phyloP scores from a whole-genome alignment of 2,113 vertebrate species.

The Amazona guildingii region DNA sequence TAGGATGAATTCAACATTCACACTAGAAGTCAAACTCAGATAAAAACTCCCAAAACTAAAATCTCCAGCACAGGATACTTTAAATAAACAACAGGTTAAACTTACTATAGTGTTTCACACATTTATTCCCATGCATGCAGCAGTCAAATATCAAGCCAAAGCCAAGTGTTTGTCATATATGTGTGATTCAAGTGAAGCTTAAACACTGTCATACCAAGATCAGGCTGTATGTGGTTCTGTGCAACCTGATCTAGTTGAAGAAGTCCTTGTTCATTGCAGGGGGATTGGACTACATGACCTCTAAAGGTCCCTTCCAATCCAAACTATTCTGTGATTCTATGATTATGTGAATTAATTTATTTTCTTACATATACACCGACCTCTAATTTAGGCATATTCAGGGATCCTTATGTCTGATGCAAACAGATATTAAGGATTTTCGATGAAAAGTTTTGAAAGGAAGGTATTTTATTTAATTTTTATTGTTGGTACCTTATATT shows the following conservation, averaged over 20 bases:
- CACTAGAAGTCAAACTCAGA: neutral
- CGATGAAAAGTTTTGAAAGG: neutral
- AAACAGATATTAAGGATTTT: neutral
- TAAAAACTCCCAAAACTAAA: neutral
- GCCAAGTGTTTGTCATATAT: neutral
- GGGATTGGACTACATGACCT: neutral
- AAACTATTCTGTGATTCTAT: neutral
- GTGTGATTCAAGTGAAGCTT: neutral
- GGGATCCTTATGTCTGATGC: neutral
- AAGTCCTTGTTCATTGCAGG: neutral
- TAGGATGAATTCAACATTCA: neutral
- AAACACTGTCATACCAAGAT: neutral
- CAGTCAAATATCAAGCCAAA: neutral
- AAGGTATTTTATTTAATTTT: neutral
- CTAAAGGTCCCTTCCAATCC: neutral
- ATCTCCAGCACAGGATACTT: neutral
- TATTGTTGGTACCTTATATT: neutral
- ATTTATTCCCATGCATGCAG: neutral
- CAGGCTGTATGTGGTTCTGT: neutral
- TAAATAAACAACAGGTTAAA: neutral
- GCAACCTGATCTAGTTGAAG: neutral
- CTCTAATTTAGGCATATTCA: neutral
- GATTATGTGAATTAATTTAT: neutral
- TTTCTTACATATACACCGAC: neutral
- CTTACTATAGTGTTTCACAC: neutral